Evolutionary conservation across 2,888 invertebrate genomes (phyloP), one percentile per base, ranked within the genome.

Genomic region (Neoscelio sp.): DNA sequence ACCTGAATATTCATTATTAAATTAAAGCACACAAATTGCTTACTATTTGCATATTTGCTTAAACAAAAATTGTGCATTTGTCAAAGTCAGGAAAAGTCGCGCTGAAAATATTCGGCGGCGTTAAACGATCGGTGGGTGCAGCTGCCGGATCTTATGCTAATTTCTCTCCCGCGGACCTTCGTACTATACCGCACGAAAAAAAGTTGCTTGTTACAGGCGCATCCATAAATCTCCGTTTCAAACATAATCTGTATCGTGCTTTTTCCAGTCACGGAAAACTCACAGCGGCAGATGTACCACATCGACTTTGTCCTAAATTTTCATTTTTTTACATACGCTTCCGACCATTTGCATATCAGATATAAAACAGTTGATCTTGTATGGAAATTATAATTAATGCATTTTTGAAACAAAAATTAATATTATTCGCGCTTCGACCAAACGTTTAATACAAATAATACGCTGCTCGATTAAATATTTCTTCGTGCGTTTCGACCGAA

Each of bases 61-160:
- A 28, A 40, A 10, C 13, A 58, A 28, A 6, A 42, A 17, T 15
- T 28, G 2, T 30, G 42, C 28, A 62, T 54, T 67, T 54, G 65
- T 54, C 65, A 67, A 54, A 52, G 30, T 52, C 20, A 38, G 15
- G 46, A 33, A 48, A 64, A 65, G 54, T 56, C 20, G 46, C 20
- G 17, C n/a, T 5, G 8, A 68, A 68, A 48, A 42, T 56, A 20
- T 58, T 62, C 48, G 56, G 17, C 18, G 50, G 40, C 56, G 42
- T 42, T 17, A 48, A 46, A 46, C 60, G 46, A 18, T 30, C 60
- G 46, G 46, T 20, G 46, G 28, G 77, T 86, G 85, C 88, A 88
- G 89, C 88, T 88, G 89, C 83, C 83, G 85, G 84, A 86, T 88
- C 85, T 89, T 89, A 88, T 89, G 89, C 86, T 89, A 89, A 89